phyloP scores from a whole-genome alignment of 2,888 invertebrate species.

The Amphipoea lucens region DNA sequence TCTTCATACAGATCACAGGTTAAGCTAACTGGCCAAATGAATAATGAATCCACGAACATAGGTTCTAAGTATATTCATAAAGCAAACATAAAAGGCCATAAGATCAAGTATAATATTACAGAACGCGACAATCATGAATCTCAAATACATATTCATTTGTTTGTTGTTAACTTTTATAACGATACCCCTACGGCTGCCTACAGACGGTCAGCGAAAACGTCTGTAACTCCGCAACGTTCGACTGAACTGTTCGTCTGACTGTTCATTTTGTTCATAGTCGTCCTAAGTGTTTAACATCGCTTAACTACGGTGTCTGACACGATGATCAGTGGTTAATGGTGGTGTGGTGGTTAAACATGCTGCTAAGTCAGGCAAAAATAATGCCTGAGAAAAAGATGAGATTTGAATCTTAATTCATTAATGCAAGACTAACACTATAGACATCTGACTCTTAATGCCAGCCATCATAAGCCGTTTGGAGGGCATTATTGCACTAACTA shows the following conservation, averaged over 20 bases:
- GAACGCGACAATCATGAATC: slow-evolving; percentile 49
- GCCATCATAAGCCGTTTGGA: not conserved
- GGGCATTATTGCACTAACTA: not conserved
- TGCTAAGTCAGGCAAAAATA: not conserved
- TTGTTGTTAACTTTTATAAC: slow-evolving; percentile 44
- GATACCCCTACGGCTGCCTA: slow-evolving; percentile 14
- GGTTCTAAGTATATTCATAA: slow-evolving; percentile 26
- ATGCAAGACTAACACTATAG: not conserved
- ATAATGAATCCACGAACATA: slow-evolving; percentile 43
- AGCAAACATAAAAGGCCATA: slow-evolving; percentile 51
- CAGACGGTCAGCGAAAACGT: slow-evolving; percentile 15
- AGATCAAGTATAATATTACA: slow-evolving; percentile 58
- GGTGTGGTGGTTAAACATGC: not conserved
- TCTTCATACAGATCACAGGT: slow-evolving; percentile 16
- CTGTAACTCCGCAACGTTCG: not conserved
- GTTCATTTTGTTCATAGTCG: not conserved
- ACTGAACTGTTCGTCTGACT: not conserved
- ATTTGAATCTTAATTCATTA: slow-evolving; percentile 2
- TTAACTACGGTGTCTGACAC: not conserved
- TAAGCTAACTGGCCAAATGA: slow-evolving; percentile 13
- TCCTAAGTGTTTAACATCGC: not conserved
- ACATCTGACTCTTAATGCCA: not conserved
- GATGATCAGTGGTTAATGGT: not conserved
- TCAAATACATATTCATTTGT: slow-evolving; percentile 57
- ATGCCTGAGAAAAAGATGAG: not conserved